Percentiles rank a stretch among this genome's conserved stretches.
phyloP scores from a whole-genome alignment of 2,888 invertebrate species.

The Lydus trimaculatus region DNA sequence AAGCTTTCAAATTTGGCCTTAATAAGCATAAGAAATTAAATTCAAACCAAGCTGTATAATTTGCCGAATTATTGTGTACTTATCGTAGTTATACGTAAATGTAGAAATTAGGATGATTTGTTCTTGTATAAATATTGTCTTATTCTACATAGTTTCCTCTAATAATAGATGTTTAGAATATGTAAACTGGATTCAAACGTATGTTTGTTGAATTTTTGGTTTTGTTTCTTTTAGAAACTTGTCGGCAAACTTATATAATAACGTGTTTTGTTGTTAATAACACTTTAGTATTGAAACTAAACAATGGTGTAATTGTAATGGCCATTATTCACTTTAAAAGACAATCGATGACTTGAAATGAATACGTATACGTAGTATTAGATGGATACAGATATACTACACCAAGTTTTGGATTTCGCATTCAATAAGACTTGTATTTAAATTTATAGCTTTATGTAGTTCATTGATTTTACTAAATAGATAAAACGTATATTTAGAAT shows the following conservation, averaged over 20 bases:
- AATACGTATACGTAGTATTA: slow-evolving; percentile 34
- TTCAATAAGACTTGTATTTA: slow-evolving; percentile 46
- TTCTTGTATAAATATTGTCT: not conserved
- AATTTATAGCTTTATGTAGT: slow-evolving; percentile 47
- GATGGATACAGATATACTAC: not conserved
- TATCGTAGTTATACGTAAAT: too few relatives aligned
- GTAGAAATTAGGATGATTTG: not conserved
- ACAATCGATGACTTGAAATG: slow-evolving; percentile 42
- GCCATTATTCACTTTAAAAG: slow-evolving; percentile 31
- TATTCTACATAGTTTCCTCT: not conserved
- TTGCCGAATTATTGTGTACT: too few relatives aligned
- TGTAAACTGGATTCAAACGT: not conserved
- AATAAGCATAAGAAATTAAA: too few relatives aligned
- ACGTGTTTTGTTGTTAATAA: slow-evolving; percentile 20
- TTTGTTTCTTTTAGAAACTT: not conserved
- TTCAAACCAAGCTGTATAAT: too few relatives aligned
- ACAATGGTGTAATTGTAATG: slow-evolving; percentile 42
- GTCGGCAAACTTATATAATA: not conserved
- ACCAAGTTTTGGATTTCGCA: slow-evolving; percentile 37
- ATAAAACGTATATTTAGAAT: slow-evolving; percentile 40
- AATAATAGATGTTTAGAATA: not conserved
- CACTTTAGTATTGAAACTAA: slow-evolving; percentile 30
- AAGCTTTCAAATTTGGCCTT: too few relatives aligned
- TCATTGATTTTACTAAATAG: slow-evolving; percentile 46
- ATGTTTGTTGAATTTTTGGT: not conserved